These are phyloP conservation scores for Dimorphilus gyrociliatus DNA, from an alignment of 2,888 invertebrate species.

Conservation along the genomic window DNA sequence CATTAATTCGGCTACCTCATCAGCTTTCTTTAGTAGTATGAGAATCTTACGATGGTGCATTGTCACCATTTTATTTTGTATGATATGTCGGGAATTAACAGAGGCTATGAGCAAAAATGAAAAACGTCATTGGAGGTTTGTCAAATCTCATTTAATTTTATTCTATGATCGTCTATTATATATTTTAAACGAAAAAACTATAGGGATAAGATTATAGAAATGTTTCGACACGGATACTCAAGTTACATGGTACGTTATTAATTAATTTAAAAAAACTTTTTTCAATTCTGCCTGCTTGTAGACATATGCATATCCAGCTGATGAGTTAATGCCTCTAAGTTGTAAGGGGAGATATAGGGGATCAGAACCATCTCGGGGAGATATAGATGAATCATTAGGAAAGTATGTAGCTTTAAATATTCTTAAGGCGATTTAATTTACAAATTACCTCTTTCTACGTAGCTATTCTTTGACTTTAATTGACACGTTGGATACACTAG, in stretches of 20 bases:
- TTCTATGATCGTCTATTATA: too few relatives aligned
- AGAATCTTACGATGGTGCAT: too few relatives aligned
- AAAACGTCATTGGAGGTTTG: too few relatives aligned
- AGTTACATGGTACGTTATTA: constrained; percentile 61
- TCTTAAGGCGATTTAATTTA: background rate
- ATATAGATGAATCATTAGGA: constrained; percentile 87
- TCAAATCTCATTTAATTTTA: too few relatives aligned
- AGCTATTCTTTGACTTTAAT: constrained; percentile 91
- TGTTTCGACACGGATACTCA: constrained; percentile 91
- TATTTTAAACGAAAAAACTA: too few relatives aligned
- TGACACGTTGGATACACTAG: constrained; percentile 80
- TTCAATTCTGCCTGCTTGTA: constrained; percentile 10
- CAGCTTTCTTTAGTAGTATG: too few relatives aligned
- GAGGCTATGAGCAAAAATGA: too few relatives aligned
- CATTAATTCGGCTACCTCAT: too few relatives aligned
- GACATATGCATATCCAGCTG: constrained; percentile 88
- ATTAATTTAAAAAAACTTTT: constrained; percentile 1
- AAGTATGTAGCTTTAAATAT: constrained; percentile 76
- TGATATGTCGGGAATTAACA: too few relatives aligned
- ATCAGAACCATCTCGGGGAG: constrained; percentile 73
- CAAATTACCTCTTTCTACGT: constrained; percentile 12
- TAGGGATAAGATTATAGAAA: constrained; percentile 74
- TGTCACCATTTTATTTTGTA: too few relatives aligned
- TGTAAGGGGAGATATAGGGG: constrained; percentile 82
- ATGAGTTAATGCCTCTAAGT: constrained; percentile 90